Percentiles rank a stretch among this genome's conserved stretches.
Evolutionary conservation across 2,797 vertebrate species (phyloP).

Genomic region (Schizopygopsis pylzovi): DNA sequence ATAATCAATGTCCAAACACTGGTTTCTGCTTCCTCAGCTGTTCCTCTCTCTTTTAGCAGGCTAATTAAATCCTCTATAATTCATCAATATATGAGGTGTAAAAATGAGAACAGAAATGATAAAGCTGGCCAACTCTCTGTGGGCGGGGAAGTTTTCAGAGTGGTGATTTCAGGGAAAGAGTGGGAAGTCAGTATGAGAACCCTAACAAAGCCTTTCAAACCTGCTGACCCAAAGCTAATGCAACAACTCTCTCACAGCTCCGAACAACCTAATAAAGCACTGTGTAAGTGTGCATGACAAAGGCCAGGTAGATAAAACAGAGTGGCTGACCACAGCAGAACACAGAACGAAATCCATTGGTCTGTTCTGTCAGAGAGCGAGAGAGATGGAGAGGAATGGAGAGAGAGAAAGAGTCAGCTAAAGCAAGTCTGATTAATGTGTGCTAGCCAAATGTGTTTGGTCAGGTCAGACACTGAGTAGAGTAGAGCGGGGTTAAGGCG

Average conservation of each 20-base stretch:
- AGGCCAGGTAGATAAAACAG: slow-evolving; percentile 43
- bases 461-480: slow-evolving; percentile 19
- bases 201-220: slow-evolving; percentile 33
- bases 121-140: slow-evolving; percentile 38
- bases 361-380: slow-evolving; percentile 43
- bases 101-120: slow-evolving; percentile 37
- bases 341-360: slow-evolving; percentile 43
- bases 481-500: not conserved
- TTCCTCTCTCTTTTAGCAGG: slow-evolving; percentile 7
- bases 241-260: slow-evolving; percentile 29
- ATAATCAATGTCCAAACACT: slow-evolving; percentile 28
- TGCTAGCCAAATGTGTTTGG: slow-evolving; percentile 38
- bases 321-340: slow-evolving; percentile 46
- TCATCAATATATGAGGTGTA: slow-evolving; percentile 40
- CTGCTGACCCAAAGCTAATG: slow-evolving; percentile 39
- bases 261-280: slow-evolving; percentile 39
- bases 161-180: not conserved
- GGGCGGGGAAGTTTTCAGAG: slow-evolving; percentile 21
- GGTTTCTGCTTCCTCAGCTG: slow-evolving; percentile 9
- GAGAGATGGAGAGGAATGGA: slow-evolving; percentile 39
- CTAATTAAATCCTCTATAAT: slow-evolving; percentile 40
- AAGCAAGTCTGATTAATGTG: slow-evolving; percentile 48
- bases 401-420: slow-evolving; percentile 33
- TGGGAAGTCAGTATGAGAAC: slow-evolving; percentile 32
- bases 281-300: slow-evolving; percentile 34